Conservation (phyloP, 2,888 invertebrate genomes). For the Meganola albula region DNA sequence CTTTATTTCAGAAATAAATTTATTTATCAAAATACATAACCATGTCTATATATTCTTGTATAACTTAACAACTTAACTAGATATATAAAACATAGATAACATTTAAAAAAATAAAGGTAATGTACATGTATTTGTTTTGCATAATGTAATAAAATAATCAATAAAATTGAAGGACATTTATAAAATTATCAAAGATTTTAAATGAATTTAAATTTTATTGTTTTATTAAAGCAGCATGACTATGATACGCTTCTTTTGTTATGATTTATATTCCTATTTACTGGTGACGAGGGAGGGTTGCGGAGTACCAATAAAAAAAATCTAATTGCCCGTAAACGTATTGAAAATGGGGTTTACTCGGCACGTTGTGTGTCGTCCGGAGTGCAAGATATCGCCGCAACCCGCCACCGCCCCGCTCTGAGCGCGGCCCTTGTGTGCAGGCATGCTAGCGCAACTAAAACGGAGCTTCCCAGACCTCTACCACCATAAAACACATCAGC, state of each 20-base stretch:
- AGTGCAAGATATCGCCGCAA: too few relatives aligned
- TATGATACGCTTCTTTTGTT: conserved; percentile 55
- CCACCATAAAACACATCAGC: conserved; percentile 86
- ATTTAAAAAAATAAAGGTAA: too few relatives aligned
- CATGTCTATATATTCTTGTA: too few relatives aligned
- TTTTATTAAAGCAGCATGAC: conserved; percentile 65
- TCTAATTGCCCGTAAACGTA: conserved; percentile 1
- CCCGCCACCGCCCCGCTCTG: conserved; percentile 62
- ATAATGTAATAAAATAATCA: too few relatives aligned
- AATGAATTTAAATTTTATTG: too few relatives aligned
- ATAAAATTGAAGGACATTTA: too few relatives aligned
- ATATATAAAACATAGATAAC: too few relatives aligned
- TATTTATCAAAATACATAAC: too few relatives aligned
- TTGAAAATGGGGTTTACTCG: neutral
- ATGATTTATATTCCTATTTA: conserved; percentile 54
- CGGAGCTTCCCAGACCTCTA: conserved; percentile 92
- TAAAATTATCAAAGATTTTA: too few relatives aligned
- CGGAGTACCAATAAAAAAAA: conserved; percentile 25
- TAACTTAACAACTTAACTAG: too few relatives aligned
- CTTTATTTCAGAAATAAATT: too few relatives aligned
- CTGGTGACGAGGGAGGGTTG: conserved; percentile 49
- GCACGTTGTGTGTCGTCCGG: neutral
- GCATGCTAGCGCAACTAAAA: conserved; percentile 93
- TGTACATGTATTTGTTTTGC: too few relatives aligned
- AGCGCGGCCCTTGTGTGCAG: conserved; percentile 82